A percentile compares a stretch with the other conserved stretches of the same genome.
Evolutionary conservation across 2,888 invertebrate genomes (phyloP).

Genomic region (Mesodorylaimus sp.): DNA sequence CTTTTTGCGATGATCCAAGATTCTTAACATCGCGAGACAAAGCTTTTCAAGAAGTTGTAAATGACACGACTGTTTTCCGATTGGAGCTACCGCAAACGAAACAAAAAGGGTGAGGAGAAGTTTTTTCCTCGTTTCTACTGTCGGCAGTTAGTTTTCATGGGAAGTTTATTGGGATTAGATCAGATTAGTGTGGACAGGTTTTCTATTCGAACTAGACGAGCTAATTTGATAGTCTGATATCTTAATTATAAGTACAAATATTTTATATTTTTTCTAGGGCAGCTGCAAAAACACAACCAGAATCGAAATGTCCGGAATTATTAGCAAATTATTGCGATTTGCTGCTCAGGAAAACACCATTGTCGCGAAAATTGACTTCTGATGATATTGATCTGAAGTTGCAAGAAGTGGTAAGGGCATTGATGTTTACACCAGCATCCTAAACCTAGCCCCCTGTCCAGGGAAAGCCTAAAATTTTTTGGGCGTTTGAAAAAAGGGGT

Average conservation of each 20-base stretch:
- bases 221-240: too few relatives aligned
- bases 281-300: slow-evolving; percentile 6
- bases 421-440: neutral
- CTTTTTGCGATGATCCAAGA: slow-evolving; percentile 86
- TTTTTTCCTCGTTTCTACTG: too few relatives aligned
- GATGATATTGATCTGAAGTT: slow-evolving; percentile 89
- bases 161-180: too few relatives aligned
- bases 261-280: too few relatives aligned
- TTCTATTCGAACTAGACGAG: too few relatives aligned
- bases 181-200: too few relatives aligned
- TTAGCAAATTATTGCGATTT: slow-evolving; percentile 99
- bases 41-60: slow-evolving; percentile 88
- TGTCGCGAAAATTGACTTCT: slow-evolving; percentile 82
- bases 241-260: too few relatives aligned
- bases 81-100: slow-evolving; percentile 41
- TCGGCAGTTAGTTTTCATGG: too few relatives aligned
- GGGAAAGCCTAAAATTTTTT: too few relatives aligned
- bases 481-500: too few relatives aligned
- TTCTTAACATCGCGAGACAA: slow-evolving; percentile 94
- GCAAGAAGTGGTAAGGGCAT: slow-evolving; percentile 56
- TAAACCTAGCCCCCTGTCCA: too few relatives aligned
- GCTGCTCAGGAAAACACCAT: slow-evolving; percentile 78
- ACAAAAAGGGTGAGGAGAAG: slow-evolving; percentile 34
- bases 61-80: slow-evolving; percentile 73
- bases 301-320: slow-evolving; percentile 94